Conservation (phyloP, 2,888 invertebrate genomes). For the Pachliopta kotzebuea region DNA sequence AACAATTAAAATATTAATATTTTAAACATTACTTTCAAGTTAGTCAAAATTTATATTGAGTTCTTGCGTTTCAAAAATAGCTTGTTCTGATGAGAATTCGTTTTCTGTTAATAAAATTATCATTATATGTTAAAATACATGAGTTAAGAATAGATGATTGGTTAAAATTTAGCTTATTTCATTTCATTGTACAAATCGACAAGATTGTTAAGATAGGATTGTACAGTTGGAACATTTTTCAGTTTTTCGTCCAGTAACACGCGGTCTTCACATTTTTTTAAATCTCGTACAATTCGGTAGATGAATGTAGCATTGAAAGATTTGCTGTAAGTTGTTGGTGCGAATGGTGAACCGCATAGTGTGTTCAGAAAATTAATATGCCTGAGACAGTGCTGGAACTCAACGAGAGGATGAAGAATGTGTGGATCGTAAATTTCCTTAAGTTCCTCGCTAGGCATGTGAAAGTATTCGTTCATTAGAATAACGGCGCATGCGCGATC, state of each 20-base stretch:
- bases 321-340: constrained; percentile 20
- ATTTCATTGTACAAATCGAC: constrained; percentile 24
- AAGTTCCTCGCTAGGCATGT: neutral
- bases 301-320: constrained; percentile 31
- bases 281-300: constrained; percentile 24
- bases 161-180: neutral
- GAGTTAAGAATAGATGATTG: too few relatives aligned
- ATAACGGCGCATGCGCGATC: constrained; percentile 4
- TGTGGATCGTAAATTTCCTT: constrained; percentile 6
- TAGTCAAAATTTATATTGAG: too few relatives aligned
- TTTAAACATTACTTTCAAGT: too few relatives aligned
- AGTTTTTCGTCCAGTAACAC: constrained; percentile 24
- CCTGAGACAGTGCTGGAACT: constrained; percentile 31
- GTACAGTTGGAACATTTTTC: constrained; percentile 24
- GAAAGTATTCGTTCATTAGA: constrained; percentile 16
- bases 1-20: too few relatives aligned
- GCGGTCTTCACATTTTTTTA: constrained; percentile 4
- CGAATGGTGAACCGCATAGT: constrained; percentile 29
- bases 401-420: constrained; percentile 20
- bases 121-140: neutral
- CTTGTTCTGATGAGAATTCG: neutral
- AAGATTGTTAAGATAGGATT: constrained; percentile 19
- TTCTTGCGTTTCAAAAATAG: too few relatives aligned
- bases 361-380: constrained; percentile 30
- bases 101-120: neutral